A percentile compares a stretch with the other conserved stretches of the same genome.
Evolutionary conservation across 1,140 invertebrate species (phyloP).

Genomic region (Cydia splendana): DNA sequence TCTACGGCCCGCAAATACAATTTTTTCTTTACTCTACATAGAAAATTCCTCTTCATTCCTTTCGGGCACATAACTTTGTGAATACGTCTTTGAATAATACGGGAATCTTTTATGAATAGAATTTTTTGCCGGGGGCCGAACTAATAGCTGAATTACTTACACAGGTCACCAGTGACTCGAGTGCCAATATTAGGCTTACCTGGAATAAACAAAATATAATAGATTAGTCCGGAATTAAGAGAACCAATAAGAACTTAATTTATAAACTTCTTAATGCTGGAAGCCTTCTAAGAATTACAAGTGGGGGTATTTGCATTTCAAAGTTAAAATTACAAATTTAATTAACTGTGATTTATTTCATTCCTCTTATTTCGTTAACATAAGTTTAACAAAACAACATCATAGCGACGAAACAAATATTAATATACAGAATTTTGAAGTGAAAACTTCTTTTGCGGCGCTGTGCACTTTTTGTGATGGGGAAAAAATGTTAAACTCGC

Average conservation of each 20-base stretch:
- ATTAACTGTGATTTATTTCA: conserved; percentile 19
- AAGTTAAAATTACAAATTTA: conserved; percentile 19
- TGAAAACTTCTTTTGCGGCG: too few species aligned
- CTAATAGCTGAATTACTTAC: conserved; percentile 31
- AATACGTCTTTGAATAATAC: conserved; percentile 63
- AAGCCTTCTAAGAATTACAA: conserved; percentile 30
- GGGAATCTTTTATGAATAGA: conserved; percentile 63
- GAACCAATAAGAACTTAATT: conserved; percentile 24
- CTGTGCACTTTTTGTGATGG: too few species aligned
- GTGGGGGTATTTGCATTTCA: conserved; percentile 25
- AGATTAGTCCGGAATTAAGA: conserved; percentile 9
- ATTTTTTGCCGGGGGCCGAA: conserved; percentile 46
- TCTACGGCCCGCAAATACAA: conserved; percentile 65
- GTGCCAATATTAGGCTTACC: conserved; percentile 8
- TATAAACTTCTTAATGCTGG: conserved; percentile 18
- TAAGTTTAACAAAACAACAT: background rate
- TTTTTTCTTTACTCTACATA: conserved; percentile 54
- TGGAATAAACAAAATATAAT: conserved; percentile 19
- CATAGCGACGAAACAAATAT: background rate
- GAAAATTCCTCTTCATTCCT: conserved; percentile 56
- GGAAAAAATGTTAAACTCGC: too few species aligned
- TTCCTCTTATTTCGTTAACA: background rate
- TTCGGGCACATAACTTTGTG: conserved; percentile 59
- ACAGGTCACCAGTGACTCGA: background rate
- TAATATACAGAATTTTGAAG: too few species aligned